phyloP scores from a whole-genome alignment of 2,113 vertebrate genomes.

The Sinocyclocheilus anshuiensis region DNA sequence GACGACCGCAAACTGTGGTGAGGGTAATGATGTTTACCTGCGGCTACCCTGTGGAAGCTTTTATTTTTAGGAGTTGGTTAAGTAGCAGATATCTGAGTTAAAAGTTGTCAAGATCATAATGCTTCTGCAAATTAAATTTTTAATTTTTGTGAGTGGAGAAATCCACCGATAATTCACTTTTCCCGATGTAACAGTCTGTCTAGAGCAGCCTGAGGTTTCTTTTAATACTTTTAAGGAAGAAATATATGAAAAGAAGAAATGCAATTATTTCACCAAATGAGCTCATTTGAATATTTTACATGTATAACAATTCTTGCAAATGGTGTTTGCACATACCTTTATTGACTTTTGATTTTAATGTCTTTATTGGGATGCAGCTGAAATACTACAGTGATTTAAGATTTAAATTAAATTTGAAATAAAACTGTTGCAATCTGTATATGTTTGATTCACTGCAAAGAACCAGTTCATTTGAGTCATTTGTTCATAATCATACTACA shows the following conservation, averaged over 20 bases:
- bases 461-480: not conserved
- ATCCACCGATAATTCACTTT: not conserved
- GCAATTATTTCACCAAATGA: no score
- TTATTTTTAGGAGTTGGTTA: not conserved
- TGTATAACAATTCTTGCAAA: no score
- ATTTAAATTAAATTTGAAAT: no score
- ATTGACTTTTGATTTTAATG: no score
- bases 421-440: not conserved
- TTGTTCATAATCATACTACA: not conserved
- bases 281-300: no score
- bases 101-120: not conserved
- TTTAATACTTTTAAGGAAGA: no score
- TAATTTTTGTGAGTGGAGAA: not conserved
- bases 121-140: not conserved
- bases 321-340: no score
- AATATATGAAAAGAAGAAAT: no score
- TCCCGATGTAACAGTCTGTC: not conserved
- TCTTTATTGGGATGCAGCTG: no score
- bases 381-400: no score
- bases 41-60: not conserved
- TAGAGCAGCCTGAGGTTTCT: not conserved
- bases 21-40: constrained; percentile 1
- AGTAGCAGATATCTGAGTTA: not conserved
- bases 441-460: not conserved
- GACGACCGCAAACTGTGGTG: not conserved